These are phyloP conservation scores for Aplocera efformata DNA, from an alignment of 2,888 invertebrate genomes.

Conservation along the genomic window DNA sequence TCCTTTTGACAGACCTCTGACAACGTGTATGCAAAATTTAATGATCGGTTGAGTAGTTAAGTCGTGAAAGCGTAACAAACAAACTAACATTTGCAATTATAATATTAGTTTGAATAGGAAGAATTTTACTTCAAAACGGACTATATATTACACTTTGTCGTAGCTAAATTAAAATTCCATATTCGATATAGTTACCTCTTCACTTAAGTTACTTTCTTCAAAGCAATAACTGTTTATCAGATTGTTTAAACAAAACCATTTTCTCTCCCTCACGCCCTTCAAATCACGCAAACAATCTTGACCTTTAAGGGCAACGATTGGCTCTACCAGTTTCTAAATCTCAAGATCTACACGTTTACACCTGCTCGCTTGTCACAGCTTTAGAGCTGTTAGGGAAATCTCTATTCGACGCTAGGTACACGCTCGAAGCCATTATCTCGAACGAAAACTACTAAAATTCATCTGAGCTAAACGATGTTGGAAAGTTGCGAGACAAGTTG, in stretches of 20 bases:
- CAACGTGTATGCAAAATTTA: too few relatives aligned
- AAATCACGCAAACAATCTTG: conserved; percentile 18
- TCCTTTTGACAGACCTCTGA: too few relatives aligned
- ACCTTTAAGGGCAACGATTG: conserved; percentile 14
- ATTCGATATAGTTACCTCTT: too few relatives aligned
- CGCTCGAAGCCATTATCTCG: conserved; percentile 4
- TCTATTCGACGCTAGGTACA: conserved; percentile 4
- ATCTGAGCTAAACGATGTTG: conserved; percentile 33
- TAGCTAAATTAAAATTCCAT: too few relatives aligned
- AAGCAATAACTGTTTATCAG: neutral
- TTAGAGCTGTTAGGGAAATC: neutral
- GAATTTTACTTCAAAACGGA: neutral
- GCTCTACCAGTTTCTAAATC: conserved; percentile 8
- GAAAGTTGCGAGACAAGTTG: conserved; percentile 67
- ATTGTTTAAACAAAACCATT: conserved; percentile 9
- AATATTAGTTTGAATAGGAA: too few relatives aligned
- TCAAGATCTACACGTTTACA: conserved; percentile 17
- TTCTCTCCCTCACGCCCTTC: conserved; percentile 14
- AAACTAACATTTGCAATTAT: too few relatives aligned
- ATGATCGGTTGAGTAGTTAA: too few relatives aligned
- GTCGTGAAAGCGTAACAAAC: too few relatives aligned
- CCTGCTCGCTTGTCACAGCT: conserved; percentile 12
- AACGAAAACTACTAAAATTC: conserved; percentile 18
- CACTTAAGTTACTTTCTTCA: too few relatives aligned
- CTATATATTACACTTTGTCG: too few relatives aligned